Percentiles rank a stretch among this genome's conserved stretches.
Conservation (phyloP, 2,888 invertebrate species). For the Clostera curtula region DNA sequence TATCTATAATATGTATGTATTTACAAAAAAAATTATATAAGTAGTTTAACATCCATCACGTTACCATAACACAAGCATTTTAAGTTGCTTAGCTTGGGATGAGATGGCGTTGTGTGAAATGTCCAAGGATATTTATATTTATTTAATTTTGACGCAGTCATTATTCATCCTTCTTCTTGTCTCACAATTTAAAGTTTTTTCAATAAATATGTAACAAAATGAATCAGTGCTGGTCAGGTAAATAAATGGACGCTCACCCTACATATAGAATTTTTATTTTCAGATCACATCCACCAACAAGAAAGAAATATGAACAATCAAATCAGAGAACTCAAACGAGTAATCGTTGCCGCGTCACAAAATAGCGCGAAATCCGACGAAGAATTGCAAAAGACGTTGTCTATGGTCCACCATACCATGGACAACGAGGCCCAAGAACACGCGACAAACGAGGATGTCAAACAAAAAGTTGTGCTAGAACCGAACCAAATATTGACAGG, state of each 20-base stretch:
- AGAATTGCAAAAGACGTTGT: constrained; percentile 49
- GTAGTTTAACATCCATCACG: too few relatives aligned
- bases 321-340: constrained; percentile 48
- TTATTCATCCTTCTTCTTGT: too few relatives aligned
- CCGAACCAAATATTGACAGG: constrained; percentile 54
- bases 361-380: constrained; percentile 58
- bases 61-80: too few relatives aligned
- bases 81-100: too few relatives aligned
- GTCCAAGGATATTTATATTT: too few relatives aligned
- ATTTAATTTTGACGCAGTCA: too few relatives aligned
- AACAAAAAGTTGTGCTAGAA: constrained; percentile 33
- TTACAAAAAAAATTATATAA: too few relatives aligned
- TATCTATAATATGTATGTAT: too few relatives aligned
- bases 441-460: constrained; percentile 21
- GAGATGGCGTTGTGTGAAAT: too few relatives aligned
- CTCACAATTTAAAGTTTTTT: too few relatives aligned
- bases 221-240: too few relatives aligned
- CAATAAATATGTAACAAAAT: too few relatives aligned
- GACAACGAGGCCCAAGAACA: constrained; percentile 49
- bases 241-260: not conserved
- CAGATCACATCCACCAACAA: constrained; percentile 59
- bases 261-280: constrained; percentile 9
- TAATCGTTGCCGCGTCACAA: constrained; percentile 48
- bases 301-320: constrained; percentile 47
- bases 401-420: constrained; percentile 54